A percentile compares a stretch with the other conserved stretches of the same genome.
Evolutionary conservation across 30 jellyfish, hydroid and myxozoan species (phyloP).

Genomic region (Aurelia aurita complex sp. Pacific): DNA sequence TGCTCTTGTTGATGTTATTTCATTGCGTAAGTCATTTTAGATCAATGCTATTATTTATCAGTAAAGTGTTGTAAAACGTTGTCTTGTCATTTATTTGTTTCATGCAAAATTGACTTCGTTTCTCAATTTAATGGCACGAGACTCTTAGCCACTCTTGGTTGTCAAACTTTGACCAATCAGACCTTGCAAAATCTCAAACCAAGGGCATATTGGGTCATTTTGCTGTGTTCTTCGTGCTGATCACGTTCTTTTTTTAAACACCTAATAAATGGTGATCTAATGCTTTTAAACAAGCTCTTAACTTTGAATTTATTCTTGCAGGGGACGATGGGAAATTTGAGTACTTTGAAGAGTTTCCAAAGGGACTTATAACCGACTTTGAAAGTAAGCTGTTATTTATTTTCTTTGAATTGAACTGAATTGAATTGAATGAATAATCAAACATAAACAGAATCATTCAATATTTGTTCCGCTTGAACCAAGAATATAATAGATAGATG

Average conservation of each 20-base stretch:
- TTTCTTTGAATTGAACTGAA: not conserved
- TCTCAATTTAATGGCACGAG: no score
- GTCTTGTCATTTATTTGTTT: not conserved
- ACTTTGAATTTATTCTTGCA: not conserved
- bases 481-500: no score
- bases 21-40: slow-evolving; percentile 65
- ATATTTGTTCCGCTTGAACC: no score
- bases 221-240: no score
- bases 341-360: slow-evolving; percentile 85
- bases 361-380: slow-evolving; percentile 69
- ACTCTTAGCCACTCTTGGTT: no score
- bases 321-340: slow-evolving; percentile 79
- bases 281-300: no score
- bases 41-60: not conserved
- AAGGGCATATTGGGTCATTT: no score
- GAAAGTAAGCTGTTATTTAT: slow-evolving; percentile 27
- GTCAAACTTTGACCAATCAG: no score
- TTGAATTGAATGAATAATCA: not conserved
- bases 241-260: no score
- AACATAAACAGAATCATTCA: not conserved
- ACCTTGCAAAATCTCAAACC: no score
- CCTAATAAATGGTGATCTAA: no score
- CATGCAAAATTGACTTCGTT: no score
- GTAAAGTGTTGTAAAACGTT: not conserved
- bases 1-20: slow-evolving; percentile 78